Conservation (phyloP, 2,113 vertebrate species). For the Syngnathus floridae region DNA sequence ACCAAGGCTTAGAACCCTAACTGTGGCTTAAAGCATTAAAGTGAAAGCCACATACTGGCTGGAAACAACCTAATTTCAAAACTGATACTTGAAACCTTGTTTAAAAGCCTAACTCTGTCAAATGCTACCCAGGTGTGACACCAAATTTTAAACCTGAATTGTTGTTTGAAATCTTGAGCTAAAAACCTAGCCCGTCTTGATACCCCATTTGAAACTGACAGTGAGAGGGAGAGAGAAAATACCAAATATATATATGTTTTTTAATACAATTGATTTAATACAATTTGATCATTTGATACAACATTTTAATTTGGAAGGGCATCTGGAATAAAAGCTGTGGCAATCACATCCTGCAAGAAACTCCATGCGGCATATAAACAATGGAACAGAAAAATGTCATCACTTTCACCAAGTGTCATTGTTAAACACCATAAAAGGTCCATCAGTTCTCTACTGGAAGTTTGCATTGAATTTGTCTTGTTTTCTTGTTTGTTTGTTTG, state of each 20-base stretch:
- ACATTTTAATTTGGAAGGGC: no score
- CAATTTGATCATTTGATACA: no score
- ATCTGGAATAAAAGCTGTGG: no score
- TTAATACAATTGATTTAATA: no score
- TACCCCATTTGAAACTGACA: background rate
- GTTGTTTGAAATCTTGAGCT: background rate
- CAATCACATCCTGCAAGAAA: no score
- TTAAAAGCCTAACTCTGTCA: no score
- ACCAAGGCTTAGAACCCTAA: background rate
- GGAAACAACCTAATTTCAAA: background rate
- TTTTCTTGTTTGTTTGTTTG: conserved; percentile 47
- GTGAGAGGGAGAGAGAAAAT: no score
- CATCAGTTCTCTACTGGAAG: background rate
- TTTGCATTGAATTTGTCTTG: conserved; percentile 9
- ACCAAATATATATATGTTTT: no score
- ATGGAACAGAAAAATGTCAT: background rate
- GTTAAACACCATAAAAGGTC: background rate
- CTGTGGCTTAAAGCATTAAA: background rate
- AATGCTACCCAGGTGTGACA: background rate
- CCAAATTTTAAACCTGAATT: background rate
- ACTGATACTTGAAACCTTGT: background rate
- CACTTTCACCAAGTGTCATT: background rate
- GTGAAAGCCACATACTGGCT: background rate
- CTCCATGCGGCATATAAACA: no score
- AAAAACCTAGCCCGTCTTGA: background rate